Percentiles rank a stretch among this genome's conserved stretches.
These are phyloP conservation scores for Entomyzon cyanotis DNA, from an alignment of 2,113 vertebrate species.

Conservation along the genomic window DNA sequence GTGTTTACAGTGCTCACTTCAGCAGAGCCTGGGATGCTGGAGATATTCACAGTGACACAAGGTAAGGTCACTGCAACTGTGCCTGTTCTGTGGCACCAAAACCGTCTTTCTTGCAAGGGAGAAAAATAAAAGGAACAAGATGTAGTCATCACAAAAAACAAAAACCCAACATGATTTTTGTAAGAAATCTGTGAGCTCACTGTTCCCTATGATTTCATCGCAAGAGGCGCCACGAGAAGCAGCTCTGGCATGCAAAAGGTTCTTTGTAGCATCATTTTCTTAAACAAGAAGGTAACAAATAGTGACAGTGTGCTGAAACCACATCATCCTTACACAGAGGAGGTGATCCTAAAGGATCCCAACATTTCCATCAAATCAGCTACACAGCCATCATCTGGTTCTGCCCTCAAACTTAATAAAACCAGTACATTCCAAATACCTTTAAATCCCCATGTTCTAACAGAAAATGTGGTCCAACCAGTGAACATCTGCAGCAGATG, in stretches of 20 bases:
- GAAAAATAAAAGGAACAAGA: background rate
- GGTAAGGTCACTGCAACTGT: background rate
- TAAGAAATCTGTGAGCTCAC: background rate
- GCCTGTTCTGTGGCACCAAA: background rate
- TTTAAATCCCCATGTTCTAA: background rate
- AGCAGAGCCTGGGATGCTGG: background rate
- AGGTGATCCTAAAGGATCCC: background rate
- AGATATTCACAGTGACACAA: background rate
- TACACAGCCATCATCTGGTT: background rate
- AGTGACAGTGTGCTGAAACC: background rate
- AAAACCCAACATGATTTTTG: background rate
- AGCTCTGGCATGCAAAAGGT: background rate
- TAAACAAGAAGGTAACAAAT: background rate
- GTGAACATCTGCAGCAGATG: background rate
- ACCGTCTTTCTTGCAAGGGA: background rate
- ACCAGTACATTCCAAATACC: background rate
- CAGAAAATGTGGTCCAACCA: background rate
- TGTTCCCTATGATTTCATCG: background rate
- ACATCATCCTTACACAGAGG: background rate
- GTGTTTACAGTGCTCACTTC: background rate
- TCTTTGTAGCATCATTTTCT: background rate
- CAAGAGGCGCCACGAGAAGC: rapidly evolving
- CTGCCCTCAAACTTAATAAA: background rate
- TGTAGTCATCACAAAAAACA: background rate
- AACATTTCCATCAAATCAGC: background rate